A percentile compares a stretch with the other conserved stretches of the same genome.
Conservation (phyloP, 2,113 vertebrate species). For the Sterrhoptilus dennistouni region DNA sequence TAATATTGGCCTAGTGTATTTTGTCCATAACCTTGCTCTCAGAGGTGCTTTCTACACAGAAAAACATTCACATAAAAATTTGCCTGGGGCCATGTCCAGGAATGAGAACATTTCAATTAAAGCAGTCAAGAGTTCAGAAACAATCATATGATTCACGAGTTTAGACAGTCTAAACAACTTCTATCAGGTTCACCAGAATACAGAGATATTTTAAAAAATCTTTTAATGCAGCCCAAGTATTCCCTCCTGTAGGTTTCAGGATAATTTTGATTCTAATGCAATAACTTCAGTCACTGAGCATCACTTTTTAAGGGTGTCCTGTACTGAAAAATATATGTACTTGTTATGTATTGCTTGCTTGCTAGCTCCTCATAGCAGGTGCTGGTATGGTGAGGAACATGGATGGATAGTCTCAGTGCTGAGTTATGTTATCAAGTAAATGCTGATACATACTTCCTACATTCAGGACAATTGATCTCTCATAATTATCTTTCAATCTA, state of each 20-base stretch:
- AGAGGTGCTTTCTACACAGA: not conserved
- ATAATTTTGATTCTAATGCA: not conserved
- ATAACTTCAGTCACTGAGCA: not conserved
- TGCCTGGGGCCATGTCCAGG: not conserved
- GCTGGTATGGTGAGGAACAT: not conserved
- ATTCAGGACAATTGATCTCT: not conserved
- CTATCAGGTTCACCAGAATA: not conserved
- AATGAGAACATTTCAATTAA: not conserved
- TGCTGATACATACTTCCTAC: not conserved
- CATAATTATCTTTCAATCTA: not conserved
- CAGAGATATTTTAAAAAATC: not conserved
- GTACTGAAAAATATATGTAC: not conserved
- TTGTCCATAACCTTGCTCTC: not conserved
- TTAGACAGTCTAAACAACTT: not conserved
- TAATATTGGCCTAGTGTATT: not conserved
- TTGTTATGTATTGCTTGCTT: not conserved
- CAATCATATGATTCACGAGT: not conserved
- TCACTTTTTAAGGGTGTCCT: not conserved
- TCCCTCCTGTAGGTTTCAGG: not conserved
- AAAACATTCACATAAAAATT: not conserved
- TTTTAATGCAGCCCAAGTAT: not conserved
- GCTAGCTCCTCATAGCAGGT: not conserved
- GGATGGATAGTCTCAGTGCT: not conserved
- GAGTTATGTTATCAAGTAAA: not conserved
- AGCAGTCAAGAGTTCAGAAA: not conserved